phyloP scores from a whole-genome alignment of 2,113 vertebrate genomes.

The Ictidomys tridecemlineatus region DNA sequence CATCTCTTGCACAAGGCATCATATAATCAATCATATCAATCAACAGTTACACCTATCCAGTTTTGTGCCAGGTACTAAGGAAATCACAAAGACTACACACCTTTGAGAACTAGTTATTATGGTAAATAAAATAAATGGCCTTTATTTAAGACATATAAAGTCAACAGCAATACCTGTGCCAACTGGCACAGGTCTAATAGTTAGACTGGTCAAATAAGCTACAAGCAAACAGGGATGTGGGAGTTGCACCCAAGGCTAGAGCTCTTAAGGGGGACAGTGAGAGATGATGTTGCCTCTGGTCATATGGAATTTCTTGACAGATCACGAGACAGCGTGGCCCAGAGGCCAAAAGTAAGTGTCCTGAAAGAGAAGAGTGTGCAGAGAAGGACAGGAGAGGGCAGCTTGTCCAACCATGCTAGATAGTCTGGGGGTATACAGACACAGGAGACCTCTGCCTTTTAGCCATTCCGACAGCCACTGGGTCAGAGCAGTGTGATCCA shows the following conservation, averaged over 20 bases:
- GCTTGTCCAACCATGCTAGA: accelerated
- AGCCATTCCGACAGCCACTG: background rate
- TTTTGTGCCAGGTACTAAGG: background rate
- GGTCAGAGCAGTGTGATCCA: background rate
- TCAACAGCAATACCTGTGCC: background rate
- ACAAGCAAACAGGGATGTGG: background rate
- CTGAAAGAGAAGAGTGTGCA: background rate
- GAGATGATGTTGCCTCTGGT: background rate
- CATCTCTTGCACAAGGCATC: background rate
- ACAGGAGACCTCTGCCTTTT: background rate
- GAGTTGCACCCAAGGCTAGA: no score
- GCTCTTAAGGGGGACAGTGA: background rate
- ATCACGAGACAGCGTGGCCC: background rate
- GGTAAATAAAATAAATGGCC: background rate
- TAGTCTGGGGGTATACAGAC: background rate
- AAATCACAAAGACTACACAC: background rate
- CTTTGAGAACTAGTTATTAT: background rate
- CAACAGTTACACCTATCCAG: background rate
- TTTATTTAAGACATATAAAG: constrained; percentile 3
- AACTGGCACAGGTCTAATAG: background rate
- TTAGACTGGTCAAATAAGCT: background rate
- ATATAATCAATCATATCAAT: background rate
- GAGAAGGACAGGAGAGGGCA: background rate
- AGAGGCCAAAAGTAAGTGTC: background rate
- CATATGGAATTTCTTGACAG: background rate